Evolutionary conservation across 1,140 invertebrate species (phyloP), one percentile per base, ranked within the genome.

Genomic region (Bombus confusus): DNA sequence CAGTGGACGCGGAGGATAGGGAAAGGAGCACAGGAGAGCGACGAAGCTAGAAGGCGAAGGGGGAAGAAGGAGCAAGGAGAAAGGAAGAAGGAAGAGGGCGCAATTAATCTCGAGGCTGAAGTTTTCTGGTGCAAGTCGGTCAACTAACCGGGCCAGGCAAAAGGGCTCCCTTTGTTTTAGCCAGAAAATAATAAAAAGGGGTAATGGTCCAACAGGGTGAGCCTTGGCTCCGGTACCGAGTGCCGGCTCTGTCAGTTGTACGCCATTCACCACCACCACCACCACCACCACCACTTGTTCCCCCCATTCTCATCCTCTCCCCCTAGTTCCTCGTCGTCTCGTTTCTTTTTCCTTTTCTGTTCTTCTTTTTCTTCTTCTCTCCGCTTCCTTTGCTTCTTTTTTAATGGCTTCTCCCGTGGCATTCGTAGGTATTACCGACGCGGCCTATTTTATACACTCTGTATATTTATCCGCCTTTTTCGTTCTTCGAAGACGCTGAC

Each of bases 131-230:
- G 83, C 88, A 79, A 90, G 86, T 84, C 82, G 82, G 75, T 76
- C 86, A 84, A 84, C 79, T 85, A 80, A 76, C 47, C 66, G 52
- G 68, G 59, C 79, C 34, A 59, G 31, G 78, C 66, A 86, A 68
- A 74, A 83, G 69, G 88, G 80, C n/a, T 72, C 79, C 76, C 79
- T 83, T 89, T 80, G 83, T 86, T 86, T 90, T 87, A 86, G 71
- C 72, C 80, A 69, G 85, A 88, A 83, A 87, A 87, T 87, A 82
- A 88, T 90, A 90, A 90, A 90, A 77, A 85, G 71, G 81, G 62
- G 82, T 85, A 81, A 85, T 85, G 78, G 79, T 75, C 84, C 84
- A 81, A 85, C 71, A 81, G 84, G 84, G 71, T 74, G 52, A 72
- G 47, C 66, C 62, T 25, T 66, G 66, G 83, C 83, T 79, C 25